Evolutionary conservation across 2,113 vertebrate genomes (phyloP), one percentile per base, ranked within the genome.

Genomic region (Actinemys pallida): DNA sequence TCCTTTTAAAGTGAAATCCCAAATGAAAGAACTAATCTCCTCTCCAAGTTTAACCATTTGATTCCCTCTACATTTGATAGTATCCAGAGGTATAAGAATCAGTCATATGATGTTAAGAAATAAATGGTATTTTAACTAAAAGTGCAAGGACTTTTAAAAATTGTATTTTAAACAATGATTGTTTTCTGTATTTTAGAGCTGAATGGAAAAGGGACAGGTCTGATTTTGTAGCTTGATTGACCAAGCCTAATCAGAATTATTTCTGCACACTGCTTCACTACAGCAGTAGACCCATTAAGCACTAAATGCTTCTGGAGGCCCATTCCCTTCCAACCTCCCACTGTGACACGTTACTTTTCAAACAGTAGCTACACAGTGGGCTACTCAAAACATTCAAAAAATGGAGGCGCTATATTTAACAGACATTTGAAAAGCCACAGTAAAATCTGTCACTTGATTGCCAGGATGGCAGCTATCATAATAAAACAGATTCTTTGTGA

Each of bases 201-300:
- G 93, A 96, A 95, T 35, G 95, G 87, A 4, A 42, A 65, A 93
- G 54, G 72, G 90, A 52, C 20, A 81, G 81, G 90, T 86, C 89
- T 95, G 86, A 97, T 96, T 97, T 94, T 98, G 95, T 93, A 88
- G 95, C 96, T 96, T 98, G 98, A 98, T 95, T 98, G 98, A 99
- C 98, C 98, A 98, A 98, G 96, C 95, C 99, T 99, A 99, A 99
- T 99, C 97, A 98, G 97, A 98, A 99, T 99, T 99, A 99, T 98
- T 99, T 99, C 98, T 96, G 99, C 98, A 99, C 98, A 98, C 96
- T 98, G 99, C 98, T 98, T 99, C 98, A 83, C 98, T 98, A 98
- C 98, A 98, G 98, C 93, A 75, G 53, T 81, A 89, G 92, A 96
- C 69, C 97, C 96, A 97, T 97, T 98, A 98, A 98, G 98, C 76